Base-by-base conservation (phyloP, 2,888 invertebrate genomes). In the Dexiosoma caninum region DNA sequence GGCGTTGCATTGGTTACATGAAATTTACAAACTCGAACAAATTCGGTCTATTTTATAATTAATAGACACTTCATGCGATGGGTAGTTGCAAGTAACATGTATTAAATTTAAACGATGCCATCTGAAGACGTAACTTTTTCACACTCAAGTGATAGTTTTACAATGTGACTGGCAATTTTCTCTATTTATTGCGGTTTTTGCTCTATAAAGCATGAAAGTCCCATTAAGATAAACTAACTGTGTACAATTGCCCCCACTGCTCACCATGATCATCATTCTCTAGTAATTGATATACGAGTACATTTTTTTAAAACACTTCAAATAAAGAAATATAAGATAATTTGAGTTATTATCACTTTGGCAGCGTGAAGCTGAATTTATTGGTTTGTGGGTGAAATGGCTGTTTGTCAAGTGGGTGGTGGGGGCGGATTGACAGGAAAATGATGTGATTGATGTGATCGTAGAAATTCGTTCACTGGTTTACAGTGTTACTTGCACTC, bases 111-210 rank as follows among this genome's bases (percentile, higher is more conserved):
- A 60, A 30, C 23, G 35, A 46, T 59, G 42, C 9, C 8, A 64
- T 59, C 40, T 19, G 44, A 60, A 78, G 66, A 75, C 69, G 42
- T 75, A 74, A 60, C 46, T 30, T 59, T 67, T 81, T 81, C 81
- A 77, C 81, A 81, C 81, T 62, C 49, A 69, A 77, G 77, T 81
- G 81, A 81, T 77, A 77, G 55, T 77, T 81, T 57, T 64, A 74
- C 49, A 59, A 74, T 59, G 19, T 69, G 64, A 51, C 69, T 77
- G 81, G 44, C 69, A 81, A 51, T 81, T 81, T 81, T 81, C 77
- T 64, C 44, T 81, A 67, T 69, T 77, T n/a, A 62, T 71, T 80
- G 76, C 49, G 80, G 76, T 80, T 80, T 62, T 8, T 7, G 23
- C n/a, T 35, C 10, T 30, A 51, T 16, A 2, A 16, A 42, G 49